A percentile compares a stretch with the other conserved stretches of the same genome.
Conservation (phyloP, 2,888 invertebrate genomes). For the Eupithecia vulgata region DNA sequence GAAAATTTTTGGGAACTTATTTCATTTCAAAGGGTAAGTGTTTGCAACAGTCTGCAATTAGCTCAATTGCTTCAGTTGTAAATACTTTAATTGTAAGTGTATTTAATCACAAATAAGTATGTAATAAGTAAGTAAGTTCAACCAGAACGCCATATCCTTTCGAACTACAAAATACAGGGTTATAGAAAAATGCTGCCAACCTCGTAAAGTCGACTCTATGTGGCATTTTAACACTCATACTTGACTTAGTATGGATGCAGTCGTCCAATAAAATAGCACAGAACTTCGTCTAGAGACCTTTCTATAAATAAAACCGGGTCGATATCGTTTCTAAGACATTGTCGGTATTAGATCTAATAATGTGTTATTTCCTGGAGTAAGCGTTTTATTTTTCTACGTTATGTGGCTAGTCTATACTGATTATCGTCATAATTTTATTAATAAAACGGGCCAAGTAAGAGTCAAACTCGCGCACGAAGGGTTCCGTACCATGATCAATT, state of each 20-base stretch:
- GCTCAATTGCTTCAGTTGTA: too few species aligned
- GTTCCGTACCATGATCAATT: too few species aligned
- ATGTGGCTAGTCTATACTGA: neutral
- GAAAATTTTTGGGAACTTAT: too few species aligned
- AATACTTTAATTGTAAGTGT: too few species aligned
- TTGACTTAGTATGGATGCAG: conserved; percentile 14
- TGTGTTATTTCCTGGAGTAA: neutral
- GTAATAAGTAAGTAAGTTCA: neutral
- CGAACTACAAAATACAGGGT: neutral
- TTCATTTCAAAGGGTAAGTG: too few species aligned
- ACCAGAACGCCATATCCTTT: neutral
- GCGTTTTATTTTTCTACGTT: neutral
- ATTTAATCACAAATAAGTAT: too few species aligned
- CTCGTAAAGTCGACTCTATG: conserved; percentile 1
- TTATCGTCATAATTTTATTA: neutral
- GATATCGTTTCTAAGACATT: conserved; percentile 4
- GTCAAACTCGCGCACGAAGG: too few species aligned
- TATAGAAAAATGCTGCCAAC: conserved; percentile 2
- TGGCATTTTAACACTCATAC: conserved; percentile 1
- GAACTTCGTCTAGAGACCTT: conserved; percentile 13
- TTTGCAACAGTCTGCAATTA: too few species aligned
- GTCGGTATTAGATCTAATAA: neutral
- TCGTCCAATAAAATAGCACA: conserved; percentile 14
- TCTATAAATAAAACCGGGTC: conserved; percentile 16
- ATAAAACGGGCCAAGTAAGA: neutral